A percentile compares a stretch with the other conserved stretches of the same genome.
Conservation (phyloP, 2,113 vertebrate species). For the Zosterops hypoxanthus region DNA sequence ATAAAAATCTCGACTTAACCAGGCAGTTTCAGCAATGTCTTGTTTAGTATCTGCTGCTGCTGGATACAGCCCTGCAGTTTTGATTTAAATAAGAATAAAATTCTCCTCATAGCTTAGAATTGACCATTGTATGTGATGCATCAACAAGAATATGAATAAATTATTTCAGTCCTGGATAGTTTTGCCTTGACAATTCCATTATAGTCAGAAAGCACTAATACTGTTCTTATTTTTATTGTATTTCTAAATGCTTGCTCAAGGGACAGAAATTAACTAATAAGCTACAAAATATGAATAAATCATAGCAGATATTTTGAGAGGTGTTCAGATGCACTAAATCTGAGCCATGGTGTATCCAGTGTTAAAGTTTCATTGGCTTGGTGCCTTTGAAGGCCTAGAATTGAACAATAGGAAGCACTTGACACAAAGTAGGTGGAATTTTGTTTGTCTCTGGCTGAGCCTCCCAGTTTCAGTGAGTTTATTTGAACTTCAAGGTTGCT, state of each 20-base stretch:
- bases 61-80: not conserved
- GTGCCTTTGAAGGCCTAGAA: not conserved
- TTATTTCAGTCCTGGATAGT: not conserved
- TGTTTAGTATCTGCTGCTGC: not conserved
- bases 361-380: not conserved
- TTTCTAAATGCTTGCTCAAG: not conserved
- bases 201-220: not conserved
- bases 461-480: not conserved
- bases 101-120: not conserved
- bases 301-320: not conserved
- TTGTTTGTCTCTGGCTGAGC: not conserved
- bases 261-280: not conserved
- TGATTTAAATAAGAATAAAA: not conserved
- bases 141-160: not conserved
- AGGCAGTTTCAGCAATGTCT: not conserved
- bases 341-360: not conserved
- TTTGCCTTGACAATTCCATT: not conserved
- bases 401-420: not conserved
- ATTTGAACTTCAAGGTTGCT: not conserved
- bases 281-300: not conserved
- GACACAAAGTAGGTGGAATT: not conserved
- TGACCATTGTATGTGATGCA: not conserved
- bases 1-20: conserved; percentile 46
- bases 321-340: not conserved
- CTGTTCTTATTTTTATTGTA: not conserved